These are phyloP conservation scores for Microcebus murinus DNA, from an alignment of 2,113 vertebrate genomes.

Conservation along the genomic window DNA sequence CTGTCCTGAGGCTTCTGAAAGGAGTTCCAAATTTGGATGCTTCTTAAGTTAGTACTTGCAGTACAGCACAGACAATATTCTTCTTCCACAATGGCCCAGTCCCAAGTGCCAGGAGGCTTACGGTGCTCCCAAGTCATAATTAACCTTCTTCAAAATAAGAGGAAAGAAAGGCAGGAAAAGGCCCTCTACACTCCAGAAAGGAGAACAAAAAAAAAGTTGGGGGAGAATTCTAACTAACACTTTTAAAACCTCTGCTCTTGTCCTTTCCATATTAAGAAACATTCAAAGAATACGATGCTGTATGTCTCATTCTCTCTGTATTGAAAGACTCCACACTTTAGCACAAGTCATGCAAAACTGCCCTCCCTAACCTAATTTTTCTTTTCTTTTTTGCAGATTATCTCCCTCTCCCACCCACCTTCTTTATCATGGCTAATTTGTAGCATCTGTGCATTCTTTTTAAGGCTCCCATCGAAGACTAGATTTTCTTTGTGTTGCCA, in stretches of 20 bases:
- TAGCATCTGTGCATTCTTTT: background rate
- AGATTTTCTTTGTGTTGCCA: background rate
- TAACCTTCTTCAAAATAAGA: constrained; percentile 55
- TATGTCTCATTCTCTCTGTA: background rate
- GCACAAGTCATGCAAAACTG: background rate
- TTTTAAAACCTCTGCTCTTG: background rate
- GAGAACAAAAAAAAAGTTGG: background rate
- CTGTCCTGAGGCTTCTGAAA: background rate
- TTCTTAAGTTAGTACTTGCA: background rate
- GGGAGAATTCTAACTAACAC: background rate
- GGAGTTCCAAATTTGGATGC: constrained; percentile 48
- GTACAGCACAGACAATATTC: fast-evolving
- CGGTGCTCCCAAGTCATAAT: background rate
- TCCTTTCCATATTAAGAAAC: background rate
- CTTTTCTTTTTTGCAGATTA: too few species aligned
- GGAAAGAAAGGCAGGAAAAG: background rate
- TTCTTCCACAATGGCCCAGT: background rate
- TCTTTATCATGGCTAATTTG: background rate
- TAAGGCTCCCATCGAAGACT: background rate
- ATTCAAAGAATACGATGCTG: background rate
- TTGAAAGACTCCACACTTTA: fast-evolving
- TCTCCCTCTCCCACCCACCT: background rate
- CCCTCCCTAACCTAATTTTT: too few species aligned
- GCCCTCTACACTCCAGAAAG: background rate
- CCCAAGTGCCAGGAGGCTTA: background rate